Base-by-base conservation (phyloP, 2,113 vertebrate genomes). In the Psophia crepitans region DNA sequence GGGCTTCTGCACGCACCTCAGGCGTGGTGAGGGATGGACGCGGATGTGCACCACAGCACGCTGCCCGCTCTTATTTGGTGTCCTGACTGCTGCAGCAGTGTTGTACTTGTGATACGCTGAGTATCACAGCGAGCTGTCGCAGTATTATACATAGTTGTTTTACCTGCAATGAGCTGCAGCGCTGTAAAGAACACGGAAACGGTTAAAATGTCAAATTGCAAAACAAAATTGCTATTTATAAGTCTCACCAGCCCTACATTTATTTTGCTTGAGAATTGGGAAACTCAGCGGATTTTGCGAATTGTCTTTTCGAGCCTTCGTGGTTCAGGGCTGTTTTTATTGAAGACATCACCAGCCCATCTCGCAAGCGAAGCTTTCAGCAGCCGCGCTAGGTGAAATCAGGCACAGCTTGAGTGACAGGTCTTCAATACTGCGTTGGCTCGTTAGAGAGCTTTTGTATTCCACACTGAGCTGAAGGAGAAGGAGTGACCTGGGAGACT, bases 401-500 rank as follows among this genome's bases (percentile, higher is more conserved):
- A 77, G 73, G 66, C 51, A 41, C 64, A 90, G 79, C 56, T 90
- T 79, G 87, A 93, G 57, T 89, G 86, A 75, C 65, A 78, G 65
- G 30, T 68, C 89, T 53, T 89, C 80, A 43, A 33, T 70, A 37
- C 69, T 70, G 39, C 1, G 2, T 39, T 79, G 84, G 76, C 69
- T 96, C 73, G 64, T 92, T 85, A 94, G 43, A 56, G 43, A 63
- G 58, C 60, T 95, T 95, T 77, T 87, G 87, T 88, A 76, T 94
- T 95, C 93, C 79, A 58, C 63, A 11, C 83, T 32, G 51, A 89
- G 76, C 49, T 57, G 56, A 93, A 92, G 57, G 68, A 46, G 78
- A 74, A 17, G 23, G 58, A 69, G 20, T 79, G 87, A 85, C 75
- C 79, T 53, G 73, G 37, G 63, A 92, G 79, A 73, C 66, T 84